These are phyloP conservation scores for Microtus oregoni DNA, from an alignment of 2,113 vertebrate species.

Conservation along the genomic window DNA sequence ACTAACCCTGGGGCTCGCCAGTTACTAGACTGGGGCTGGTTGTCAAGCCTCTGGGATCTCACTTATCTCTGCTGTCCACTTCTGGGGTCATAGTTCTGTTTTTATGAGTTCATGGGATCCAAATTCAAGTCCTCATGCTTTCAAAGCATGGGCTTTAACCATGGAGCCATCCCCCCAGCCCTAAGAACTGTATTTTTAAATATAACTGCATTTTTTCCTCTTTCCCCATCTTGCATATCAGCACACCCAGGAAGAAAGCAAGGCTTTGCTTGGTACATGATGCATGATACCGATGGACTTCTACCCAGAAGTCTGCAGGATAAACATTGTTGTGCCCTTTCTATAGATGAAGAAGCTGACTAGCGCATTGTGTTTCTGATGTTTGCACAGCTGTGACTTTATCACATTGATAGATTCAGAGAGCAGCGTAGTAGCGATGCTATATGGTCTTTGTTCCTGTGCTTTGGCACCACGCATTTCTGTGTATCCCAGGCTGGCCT, in stretches of 20 bases:
- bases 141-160: not conserved
- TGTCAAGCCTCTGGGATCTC: not conserved
- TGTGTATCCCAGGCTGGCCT: not conserved
- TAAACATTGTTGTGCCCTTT: not conserved
- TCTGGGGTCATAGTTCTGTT: not conserved
- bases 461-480: not conserved
- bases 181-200: not conserved
- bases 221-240: not conserved
- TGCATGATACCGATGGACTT: not conserved
- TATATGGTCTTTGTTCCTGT: not conserved
- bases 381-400: not conserved
- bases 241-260: not conserved
- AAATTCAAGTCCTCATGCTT: not conserved
- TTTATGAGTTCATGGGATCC: not conserved
- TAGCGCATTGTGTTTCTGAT: not conserved
- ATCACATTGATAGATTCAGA: not conserved
- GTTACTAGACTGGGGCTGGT: not conserved
- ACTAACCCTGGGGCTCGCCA: not conserved
- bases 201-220: not conserved
- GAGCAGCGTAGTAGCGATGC: not conserved
- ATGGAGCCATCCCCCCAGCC: too few relatives aligned
- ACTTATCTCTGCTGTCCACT: not conserved
- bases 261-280: not conserved
- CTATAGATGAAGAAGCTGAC: slow-evolving; percentile 51
- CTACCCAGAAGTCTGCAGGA: not conserved